A percentile compares a stretch with the other conserved stretches of the same genome.
Evolutionary conservation across 2,113 vertebrate species (phyloP).

Genomic region (Paratilapia polleni): DNA sequence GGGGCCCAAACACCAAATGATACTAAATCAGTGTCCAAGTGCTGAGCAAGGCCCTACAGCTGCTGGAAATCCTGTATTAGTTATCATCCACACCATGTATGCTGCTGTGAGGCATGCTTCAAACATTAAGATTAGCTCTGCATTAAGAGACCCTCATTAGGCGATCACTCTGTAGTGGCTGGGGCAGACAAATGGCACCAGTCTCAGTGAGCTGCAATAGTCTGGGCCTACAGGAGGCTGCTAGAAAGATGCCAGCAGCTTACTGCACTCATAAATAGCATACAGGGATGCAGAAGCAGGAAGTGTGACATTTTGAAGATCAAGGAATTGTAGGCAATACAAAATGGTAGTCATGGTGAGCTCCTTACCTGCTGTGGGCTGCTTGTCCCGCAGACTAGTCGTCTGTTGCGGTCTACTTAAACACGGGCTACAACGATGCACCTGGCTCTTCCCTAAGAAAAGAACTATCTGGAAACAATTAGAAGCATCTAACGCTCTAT

Average conservation of each 20-base stretch:
- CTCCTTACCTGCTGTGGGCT: conserved; percentile 73
- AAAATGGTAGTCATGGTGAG: conserved; percentile 37
- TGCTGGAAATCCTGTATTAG: neutral
- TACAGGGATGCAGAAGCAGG: conserved; percentile 14
- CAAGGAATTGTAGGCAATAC: neutral
- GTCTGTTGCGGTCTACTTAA: conserved; percentile 66
- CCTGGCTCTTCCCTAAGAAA: conserved; percentile 8
- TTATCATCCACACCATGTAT: conserved; percentile 4
- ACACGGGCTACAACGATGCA: neutral
- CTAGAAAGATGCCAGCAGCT: neutral
- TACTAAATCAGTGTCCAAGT: neutral
- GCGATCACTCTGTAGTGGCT: neutral
- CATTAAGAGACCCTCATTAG: neutral
- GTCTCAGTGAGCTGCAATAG: neutral
- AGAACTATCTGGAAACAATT: no score
- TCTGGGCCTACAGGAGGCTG: conserved; percentile 50
- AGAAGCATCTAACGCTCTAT: neutral
- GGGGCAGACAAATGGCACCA: conserved; percentile 16
- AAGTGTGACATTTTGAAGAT: neutral
- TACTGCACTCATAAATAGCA: neutral
- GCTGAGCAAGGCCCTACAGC: neutral
- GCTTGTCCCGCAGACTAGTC: conserved; percentile 65
- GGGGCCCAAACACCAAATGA: conserved; percentile 4
- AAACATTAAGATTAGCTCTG: neutral
- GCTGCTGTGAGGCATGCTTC: conserved; percentile 19